phyloP scores from a whole-genome alignment of 2,797 vertebrate species.

The Paguma larvata region DNA sequence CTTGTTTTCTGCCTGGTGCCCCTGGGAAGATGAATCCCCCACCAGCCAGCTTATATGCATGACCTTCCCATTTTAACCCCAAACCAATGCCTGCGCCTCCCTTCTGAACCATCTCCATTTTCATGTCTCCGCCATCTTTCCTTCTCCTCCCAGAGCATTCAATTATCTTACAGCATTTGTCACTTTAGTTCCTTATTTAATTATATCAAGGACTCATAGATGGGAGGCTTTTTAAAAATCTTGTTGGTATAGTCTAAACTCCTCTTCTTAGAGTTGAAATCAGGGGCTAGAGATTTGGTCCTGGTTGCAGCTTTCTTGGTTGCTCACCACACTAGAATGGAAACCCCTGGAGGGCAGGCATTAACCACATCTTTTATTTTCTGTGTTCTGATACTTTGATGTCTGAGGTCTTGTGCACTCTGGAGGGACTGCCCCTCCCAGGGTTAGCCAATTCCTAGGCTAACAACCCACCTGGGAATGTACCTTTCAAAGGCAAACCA shows the following conservation, averaged over 20 bases:
- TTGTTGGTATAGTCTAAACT: not conserved
- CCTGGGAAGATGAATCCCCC: not conserved
- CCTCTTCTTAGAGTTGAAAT: not conserved
- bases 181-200: not conserved
- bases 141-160: not conserved
- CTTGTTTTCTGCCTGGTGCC: not conserved
- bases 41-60: accelerated
- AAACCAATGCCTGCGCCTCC: not conserved
- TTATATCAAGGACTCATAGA: not conserved
- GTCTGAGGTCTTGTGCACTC: not conserved
- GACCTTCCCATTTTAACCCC: not conserved
- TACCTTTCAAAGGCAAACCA: not conserved
- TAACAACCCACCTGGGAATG: not conserved
- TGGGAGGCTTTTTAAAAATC: not conserved
- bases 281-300: not conserved
- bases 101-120: not conserved
- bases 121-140: not conserved
- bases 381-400: not conserved
- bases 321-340: not conserved
- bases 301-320: not conserved
- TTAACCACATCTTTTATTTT: not conserved
- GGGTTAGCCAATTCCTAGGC: not conserved
- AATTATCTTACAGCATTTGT: not conserved
- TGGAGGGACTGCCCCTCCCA: not conserved
- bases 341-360: not conserved